Conservation (phyloP, 1,140 invertebrate genomes). For the Carposina sasakii region DNA sequence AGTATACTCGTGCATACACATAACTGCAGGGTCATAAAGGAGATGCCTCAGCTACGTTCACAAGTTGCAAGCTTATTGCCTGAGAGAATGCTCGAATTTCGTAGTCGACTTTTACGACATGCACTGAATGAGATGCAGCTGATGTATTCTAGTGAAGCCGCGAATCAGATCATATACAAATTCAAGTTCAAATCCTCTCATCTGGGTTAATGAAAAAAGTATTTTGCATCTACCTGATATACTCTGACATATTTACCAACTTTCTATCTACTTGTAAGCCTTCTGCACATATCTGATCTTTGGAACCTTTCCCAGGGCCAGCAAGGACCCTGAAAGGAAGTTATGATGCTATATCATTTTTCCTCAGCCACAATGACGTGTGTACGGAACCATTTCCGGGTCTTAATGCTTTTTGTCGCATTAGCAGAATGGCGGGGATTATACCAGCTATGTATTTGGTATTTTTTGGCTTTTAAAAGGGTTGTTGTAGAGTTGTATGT, state of each 20-base stretch:
- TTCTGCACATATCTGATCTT: too few species aligned
- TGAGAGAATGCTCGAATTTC: too few species aligned
- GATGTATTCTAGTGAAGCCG: not conserved
- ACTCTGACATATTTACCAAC: not conserved
- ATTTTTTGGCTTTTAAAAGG: conserved; percentile 1
- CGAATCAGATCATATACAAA: not conserved
- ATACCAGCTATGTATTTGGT: too few species aligned
- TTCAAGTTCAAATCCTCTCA: not conserved
- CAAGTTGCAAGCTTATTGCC: too few species aligned
- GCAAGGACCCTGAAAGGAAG: conserved; percentile 62
- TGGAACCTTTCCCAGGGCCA: too few species aligned
- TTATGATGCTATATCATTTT: conserved; percentile 67
- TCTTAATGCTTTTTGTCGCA: conserved; percentile 55
- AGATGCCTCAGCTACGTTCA: too few species aligned
- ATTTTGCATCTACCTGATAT: not conserved
- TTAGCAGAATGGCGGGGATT: conserved; percentile 35
- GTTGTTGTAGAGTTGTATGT: not conserved
- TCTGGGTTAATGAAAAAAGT: not conserved
- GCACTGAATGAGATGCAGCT: too few species aligned
- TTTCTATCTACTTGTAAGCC: conserved; percentile 36
- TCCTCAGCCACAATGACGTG: conserved; percentile 46
- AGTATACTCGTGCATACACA: too few species aligned
- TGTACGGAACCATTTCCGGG: conserved; percentile 52
- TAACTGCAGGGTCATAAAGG: too few species aligned
- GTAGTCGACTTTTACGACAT: too few species aligned